Percentiles rank a stretch among this genome's conserved stretches.
Evolutionary conservation across 2,888 invertebrate genomes (phyloP).

Genomic region (Drosophila setosimentum): DNA sequence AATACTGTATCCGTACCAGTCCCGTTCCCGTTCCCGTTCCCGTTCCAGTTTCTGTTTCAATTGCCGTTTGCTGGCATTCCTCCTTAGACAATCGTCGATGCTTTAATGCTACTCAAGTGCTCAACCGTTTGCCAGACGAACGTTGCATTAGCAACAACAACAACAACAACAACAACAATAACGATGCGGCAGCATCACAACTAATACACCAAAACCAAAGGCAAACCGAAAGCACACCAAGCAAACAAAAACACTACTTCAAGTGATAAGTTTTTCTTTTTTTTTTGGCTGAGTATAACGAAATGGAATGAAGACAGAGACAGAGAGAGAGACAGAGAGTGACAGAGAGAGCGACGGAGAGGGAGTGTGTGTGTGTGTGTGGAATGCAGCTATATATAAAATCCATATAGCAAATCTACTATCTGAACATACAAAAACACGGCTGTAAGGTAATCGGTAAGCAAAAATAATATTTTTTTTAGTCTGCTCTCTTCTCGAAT

Average conservation of each 20-base stretch:
- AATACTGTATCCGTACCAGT: conserved; percentile 1
- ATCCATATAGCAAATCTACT: conserved; percentile 30
- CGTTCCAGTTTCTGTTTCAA: neutral
- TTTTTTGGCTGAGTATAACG: conserved; percentile 28
- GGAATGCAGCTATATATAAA: conserved; percentile 24
- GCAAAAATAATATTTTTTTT: conserved; percentile 15
- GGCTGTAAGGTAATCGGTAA: conserved; percentile 41
- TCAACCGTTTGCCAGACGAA: conserved; percentile 63
- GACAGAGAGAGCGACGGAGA: neutral
- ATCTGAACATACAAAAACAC: conserved; percentile 39
- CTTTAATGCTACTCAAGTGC: conserved; percentile 74
- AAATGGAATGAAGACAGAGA: conserved; percentile 17
- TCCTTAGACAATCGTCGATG: conserved; percentile 65
- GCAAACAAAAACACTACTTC: conserved; percentile 61
- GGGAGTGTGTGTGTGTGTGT: neutral
- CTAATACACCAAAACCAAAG: conserved; percentile 41
- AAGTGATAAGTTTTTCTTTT: conserved; percentile 68
- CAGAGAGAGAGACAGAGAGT: no score
- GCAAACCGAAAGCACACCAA: conserved; percentile 38
- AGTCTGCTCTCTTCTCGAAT: neutral
- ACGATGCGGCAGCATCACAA: conserved; percentile 38
- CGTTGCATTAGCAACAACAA: conserved; percentile 33
- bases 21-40: neutral
- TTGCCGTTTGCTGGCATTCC: conserved; percentile 26
- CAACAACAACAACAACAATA: conserved; percentile 35